A percentile compares a stretch with the other conserved stretches of the same genome.
phyloP scores from a whole-genome alignment of 1,140 invertebrate genomes.

The Brachionus asplanchnoidis region DNA sequence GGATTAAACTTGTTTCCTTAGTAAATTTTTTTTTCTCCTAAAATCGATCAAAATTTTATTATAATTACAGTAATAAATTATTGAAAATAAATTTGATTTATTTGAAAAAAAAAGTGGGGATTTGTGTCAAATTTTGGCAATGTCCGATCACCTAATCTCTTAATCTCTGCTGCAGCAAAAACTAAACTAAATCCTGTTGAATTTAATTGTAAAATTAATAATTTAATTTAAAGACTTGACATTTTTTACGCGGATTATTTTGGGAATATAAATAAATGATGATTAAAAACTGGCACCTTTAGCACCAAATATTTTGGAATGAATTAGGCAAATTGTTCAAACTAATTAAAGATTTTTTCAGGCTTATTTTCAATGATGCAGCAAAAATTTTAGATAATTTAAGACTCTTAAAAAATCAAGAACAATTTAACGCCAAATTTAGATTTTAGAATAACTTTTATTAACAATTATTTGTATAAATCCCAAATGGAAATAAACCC shows the following conservation, averaged over 20 bases:
- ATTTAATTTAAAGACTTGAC: not conserved
- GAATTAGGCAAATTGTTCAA: not conserved
- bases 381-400: not conserved
- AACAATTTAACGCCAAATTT: not conserved
- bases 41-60: not conserved
- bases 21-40: not conserved
- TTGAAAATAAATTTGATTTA: not conserved
- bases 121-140: not conserved
- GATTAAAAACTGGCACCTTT: not conserved
- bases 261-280: no score
- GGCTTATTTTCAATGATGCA: not conserved
- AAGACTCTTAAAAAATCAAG: not conserved
- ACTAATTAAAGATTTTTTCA: not conserved
- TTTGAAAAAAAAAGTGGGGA: not conserved
- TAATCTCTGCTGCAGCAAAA: not conserved
- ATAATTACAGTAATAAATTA: not conserved
- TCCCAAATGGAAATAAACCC: not conserved
- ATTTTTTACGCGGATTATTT: not conserved
- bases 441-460: not conserved
- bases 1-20: not conserved
- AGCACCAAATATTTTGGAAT: not conserved
- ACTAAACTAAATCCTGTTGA: not conserved
- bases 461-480: conserved; percentile 21
- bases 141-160: not conserved
- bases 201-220: not conserved